Conservation (phyloP, 2,888 invertebrate genomes). For the Dascillus cervinus region DNA sequence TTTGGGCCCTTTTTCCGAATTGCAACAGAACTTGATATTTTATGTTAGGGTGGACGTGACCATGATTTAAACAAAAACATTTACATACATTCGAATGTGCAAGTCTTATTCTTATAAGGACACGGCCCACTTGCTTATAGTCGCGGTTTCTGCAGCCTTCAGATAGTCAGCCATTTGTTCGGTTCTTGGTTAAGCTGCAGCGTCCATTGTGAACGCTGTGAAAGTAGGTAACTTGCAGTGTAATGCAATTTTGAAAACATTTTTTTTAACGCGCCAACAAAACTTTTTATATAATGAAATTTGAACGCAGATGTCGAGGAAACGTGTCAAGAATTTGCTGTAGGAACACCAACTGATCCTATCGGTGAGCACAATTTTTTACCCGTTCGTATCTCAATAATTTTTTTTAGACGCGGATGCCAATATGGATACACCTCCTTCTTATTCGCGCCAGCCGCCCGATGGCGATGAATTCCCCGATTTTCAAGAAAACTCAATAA, state of each 20-base stretch:
- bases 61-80: too few species aligned
- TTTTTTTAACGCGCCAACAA: too few species aligned
- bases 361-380: not conserved
- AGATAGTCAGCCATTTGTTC: conserved; percentile 12
- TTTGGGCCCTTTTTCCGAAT: too few species aligned
- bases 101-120: too few species aligned
- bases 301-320: too few species aligned
- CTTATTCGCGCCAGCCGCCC: conserved; percentile 68
- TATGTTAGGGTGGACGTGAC: too few species aligned
- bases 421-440: conserved; percentile 47
- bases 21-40: too few species aligned
- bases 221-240: conserved; percentile 18
- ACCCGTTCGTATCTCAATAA: not conserved
- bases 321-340: too few species aligned
- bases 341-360: too few species aligned
- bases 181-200: conserved; percentile 11
- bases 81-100: too few species aligned
- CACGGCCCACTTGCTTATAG: conserved; percentile 15
- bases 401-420: conserved; percentile 35
- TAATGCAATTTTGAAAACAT: too few species aligned
- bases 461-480: conserved; percentile 79
- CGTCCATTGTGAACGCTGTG: conserved; percentile 15
- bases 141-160: conserved; percentile 8
- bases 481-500: conserved; percentile 49
- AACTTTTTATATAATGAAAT: too few species aligned